Conservation (phyloP, 1,140 invertebrate genomes). For the Globodera ellingtonae region DNA sequence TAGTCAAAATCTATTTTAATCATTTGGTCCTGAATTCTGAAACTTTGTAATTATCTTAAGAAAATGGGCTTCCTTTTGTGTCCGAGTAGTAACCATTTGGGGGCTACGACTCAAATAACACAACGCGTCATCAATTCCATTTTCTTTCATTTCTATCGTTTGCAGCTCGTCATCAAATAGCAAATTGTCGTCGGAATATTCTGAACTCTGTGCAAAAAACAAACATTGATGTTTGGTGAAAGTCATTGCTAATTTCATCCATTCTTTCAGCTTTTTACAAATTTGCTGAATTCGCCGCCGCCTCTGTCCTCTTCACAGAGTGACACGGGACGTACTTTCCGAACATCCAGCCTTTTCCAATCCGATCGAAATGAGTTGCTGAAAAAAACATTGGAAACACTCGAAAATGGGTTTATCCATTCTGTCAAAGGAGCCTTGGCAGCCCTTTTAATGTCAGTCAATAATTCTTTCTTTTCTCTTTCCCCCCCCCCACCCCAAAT, state of each 20-base stretch:
- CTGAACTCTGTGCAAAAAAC: constrained; percentile 10
- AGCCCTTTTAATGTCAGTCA: constrained; percentile 16
- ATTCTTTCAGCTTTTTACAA: constrained; percentile 7
- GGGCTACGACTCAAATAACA: constrained; percentile 3
- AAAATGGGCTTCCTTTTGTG: too few relatives aligned
- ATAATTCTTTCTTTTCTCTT: too few relatives aligned
- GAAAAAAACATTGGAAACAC: constrained; percentile 21
- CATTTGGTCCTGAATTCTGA: too few relatives aligned
- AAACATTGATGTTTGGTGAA: constrained; percentile 19
- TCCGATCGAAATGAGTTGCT: constrained; percentile 16
- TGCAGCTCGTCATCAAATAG: constrained; percentile 43
- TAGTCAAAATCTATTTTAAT: too few relatives aligned
- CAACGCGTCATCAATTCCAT: neutral
- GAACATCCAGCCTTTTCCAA: neutral
- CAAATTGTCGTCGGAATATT: constrained; percentile 37
- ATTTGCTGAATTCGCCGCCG: constrained; percentile 14
- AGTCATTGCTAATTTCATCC: neutral
- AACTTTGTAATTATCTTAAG: too few relatives aligned
- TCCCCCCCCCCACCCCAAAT: too few relatives aligned
- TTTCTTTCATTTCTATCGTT: neutral
- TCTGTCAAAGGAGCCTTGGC: constrained; percentile 25
- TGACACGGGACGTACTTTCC: constrained; percentile 16
- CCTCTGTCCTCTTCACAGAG: constrained; percentile 9
- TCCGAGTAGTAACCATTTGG: neutral
- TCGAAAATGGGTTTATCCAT: constrained; percentile 24